Percentiles rank a stretch among this genome's conserved stretches.
These are phyloP conservation scores for Hippoglossus hippoglossus DNA, from an alignment of 2,797 vertebrate species.

Conservation along the genomic window DNA sequence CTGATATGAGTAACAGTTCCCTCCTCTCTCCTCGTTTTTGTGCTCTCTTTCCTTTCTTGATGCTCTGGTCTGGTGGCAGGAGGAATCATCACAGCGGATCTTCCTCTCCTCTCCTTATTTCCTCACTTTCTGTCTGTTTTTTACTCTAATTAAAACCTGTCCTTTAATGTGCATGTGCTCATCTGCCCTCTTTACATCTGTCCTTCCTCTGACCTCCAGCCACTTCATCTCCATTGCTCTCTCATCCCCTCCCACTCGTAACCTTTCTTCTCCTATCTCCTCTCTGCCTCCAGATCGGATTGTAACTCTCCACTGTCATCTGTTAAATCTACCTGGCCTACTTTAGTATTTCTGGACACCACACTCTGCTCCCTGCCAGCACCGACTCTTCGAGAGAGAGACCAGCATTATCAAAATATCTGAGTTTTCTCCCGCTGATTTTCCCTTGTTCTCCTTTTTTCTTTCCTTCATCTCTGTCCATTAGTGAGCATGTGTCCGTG, in stretches of 20 bases:
- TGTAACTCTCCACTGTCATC: conserved; percentile 45
- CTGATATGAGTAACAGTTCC: conserved; percentile 56
- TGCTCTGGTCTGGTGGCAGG: conserved; percentile 39
- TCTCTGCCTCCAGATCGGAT: conserved; percentile 46
- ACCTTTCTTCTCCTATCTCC: conserved; percentile 27
- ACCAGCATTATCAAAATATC: conserved; percentile 68
- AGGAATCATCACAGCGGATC: conserved; percentile 24
- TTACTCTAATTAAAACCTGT: conserved; percentile 24
- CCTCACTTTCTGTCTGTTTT: conserved; percentile 4
- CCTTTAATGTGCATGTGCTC: conserved; percentile 24
- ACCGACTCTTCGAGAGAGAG: conserved; percentile 48
- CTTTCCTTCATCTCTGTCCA: conserved; percentile 4
- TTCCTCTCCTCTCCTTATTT: background rate
- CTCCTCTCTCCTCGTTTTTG: conserved; percentile 13
- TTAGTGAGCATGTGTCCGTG: background rate
- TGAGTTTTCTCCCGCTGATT: conserved; percentile 39
- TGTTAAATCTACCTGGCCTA: conserved; percentile 63
- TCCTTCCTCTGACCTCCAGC: conserved; percentile 20
- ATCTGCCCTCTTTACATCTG: conserved; percentile 23
- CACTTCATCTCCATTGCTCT: conserved; percentile 9
- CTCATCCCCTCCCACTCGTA: conserved; percentile 26
- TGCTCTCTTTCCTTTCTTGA: conserved; percentile 16
- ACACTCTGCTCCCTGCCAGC: conserved; percentile 44
- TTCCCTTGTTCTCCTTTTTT: conserved; percentile 41
- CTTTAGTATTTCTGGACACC: conserved; percentile 75